Conservation (phyloP, 2,888 invertebrate genomes). For the Drosophila phalerata region DNA sequence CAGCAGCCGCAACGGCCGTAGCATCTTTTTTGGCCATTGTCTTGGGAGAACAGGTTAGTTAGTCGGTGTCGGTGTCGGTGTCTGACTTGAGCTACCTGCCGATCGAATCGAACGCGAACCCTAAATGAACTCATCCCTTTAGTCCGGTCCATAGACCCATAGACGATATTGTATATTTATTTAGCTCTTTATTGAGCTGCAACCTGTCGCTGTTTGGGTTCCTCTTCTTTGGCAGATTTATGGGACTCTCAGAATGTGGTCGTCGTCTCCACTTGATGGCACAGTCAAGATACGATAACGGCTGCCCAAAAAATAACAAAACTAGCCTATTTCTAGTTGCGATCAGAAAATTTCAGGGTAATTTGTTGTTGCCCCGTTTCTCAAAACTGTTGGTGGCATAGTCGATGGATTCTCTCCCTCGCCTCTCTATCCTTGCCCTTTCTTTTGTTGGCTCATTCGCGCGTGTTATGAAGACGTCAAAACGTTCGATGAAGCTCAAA, state of each 20-base stretch:
- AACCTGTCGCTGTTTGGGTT: constrained; percentile 68
- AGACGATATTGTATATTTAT: constrained; percentile 57
- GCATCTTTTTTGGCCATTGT: constrained; percentile 25
- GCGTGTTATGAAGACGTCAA: constrained; percentile 80
- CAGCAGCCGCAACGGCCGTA: constrained; percentile 27
- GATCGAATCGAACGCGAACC: constrained; percentile 45
- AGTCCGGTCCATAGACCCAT: constrained; percentile 40
- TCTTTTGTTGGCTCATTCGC: constrained; percentile 51
- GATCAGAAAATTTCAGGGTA: constrained; percentile 63
- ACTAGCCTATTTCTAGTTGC: constrained; percentile 31
- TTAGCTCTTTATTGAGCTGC: constrained; percentile 75
- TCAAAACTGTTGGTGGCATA: constrained; percentile 71
- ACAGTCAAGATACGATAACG: constrained; percentile 47
- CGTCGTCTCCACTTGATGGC: constrained; percentile 53
- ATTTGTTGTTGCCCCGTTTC: constrained; percentile 67
- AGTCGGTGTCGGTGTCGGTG: constrained; percentile 6
- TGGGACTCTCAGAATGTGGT: constrained; percentile 59
- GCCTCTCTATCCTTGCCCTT: constrained; percentile 20
- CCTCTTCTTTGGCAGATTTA: constrained; percentile 67
- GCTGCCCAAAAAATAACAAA: constrained; percentile 9
- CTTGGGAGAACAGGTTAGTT: constrained; percentile 50
- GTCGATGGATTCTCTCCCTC: constrained; percentile 22
- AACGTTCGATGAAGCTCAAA: constrained; percentile 35
- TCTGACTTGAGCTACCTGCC: constrained; percentile 42
- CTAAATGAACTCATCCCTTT: constrained; percentile 78